Base-by-base conservation (phyloP, 2,797 vertebrate genomes). In the Rhinella marina region DNA sequence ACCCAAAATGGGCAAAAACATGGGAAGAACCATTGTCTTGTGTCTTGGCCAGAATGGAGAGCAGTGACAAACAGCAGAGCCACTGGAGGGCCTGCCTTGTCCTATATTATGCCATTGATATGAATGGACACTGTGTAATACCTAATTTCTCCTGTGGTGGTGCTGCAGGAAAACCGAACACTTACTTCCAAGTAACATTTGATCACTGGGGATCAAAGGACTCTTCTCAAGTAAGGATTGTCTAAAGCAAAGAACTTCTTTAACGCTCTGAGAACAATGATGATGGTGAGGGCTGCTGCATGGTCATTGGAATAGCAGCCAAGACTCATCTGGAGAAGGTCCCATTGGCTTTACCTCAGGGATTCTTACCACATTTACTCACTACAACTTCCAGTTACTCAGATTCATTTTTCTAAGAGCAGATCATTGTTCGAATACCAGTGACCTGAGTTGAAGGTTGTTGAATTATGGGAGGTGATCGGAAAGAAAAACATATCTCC, bases 401-500 rank as follows among this genome's bases (percentile, higher is more conserved):
- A 23, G 52, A 19, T 21, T 83, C 82, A 73, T 84, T 73, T 23
- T 84, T 73, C 68, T 84, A 32, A 5, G 52, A 73, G 54, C 19
- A 61, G 82, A 21, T 84, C 82, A 84, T 75, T 73, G 66, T 83
- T 70, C 50, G n/a, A 32, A 70, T 72, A 52, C 81, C 66, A 21
- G 27, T 75, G 82, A 84, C 54, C 68, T 48, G 82, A 73, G 66
- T 41, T 27, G 19, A 23, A 41, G 27, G 10, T 29, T 59, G 17
- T 19, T 61, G 19, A 81, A 73, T 68, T 70, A 70, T 83, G 81
- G 81, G 82, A 84, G 82, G 68, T 50, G 29, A 61, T 61, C 82
- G 68, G 68, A 84, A 84, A 84, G 82, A 84, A 84, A 75, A 75
- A 84, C 32, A 84, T 57, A 54, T 84, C 27, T 72, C 70, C 66